These are phyloP conservation scores for Acomys russatus DNA, from an alignment of 2,797 vertebrate species.

Conservation along the genomic window DNA sequence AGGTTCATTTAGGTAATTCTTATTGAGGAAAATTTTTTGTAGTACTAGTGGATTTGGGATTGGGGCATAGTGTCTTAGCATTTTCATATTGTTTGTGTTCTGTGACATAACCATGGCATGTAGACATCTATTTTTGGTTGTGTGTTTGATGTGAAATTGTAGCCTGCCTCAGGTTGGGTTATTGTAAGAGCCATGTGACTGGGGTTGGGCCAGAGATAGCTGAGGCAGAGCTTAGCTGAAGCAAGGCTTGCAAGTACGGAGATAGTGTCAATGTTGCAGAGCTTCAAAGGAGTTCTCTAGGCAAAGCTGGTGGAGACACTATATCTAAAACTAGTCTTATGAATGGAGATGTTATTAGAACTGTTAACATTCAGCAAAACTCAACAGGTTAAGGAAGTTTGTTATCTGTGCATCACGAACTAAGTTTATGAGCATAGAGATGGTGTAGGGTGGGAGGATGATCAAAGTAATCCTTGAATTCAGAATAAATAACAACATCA, in stretches of 20 bases:
- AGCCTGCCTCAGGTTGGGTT: not conserved
- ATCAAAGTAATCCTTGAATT: constrained; percentile 16
- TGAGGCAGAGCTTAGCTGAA: not conserved
- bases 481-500: not conserved
- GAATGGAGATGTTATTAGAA: not conserved
- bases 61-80: not conserved
- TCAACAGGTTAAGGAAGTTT: not conserved
- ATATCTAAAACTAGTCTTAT: not conserved
- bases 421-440: not conserved
- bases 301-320: not conserved
- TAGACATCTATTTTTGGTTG: not conserved
- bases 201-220: not conserved
- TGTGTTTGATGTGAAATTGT: not conserved
- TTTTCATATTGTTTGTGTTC: not conserved
- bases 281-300: not conserved
- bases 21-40: not conserved
- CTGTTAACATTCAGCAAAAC: not conserved
- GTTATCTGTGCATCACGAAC: too few relatives aligned
- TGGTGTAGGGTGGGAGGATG: not conserved
- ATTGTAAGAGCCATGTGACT: not conserved
- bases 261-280: not conserved
- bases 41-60: not conserved
- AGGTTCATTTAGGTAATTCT: not conserved
- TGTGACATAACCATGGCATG: not conserved
- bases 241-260: not conserved